Conservation (phyloP, 2,888 invertebrate genomes). For the Agrochola lychnidis region DNA sequence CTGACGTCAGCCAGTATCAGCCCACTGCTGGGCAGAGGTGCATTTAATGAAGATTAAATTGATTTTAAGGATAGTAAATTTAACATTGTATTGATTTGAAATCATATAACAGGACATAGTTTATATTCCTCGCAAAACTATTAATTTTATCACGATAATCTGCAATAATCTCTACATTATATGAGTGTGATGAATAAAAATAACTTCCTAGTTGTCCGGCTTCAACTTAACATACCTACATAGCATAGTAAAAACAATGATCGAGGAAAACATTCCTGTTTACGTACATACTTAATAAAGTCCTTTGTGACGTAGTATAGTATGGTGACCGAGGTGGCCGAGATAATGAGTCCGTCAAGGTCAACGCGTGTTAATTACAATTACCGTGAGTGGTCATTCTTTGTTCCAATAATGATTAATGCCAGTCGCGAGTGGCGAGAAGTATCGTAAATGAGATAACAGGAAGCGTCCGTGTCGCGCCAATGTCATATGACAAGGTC, state of each 20-base stretch:
- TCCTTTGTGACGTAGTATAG: conserved; percentile 84
- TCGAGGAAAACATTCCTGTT: conserved; percentile 85
- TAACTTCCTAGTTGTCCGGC: conserved; percentile 77
- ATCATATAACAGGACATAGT: conserved; percentile 19
- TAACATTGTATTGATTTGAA: conserved; percentile 4
- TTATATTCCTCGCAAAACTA: conserved; percentile 19
- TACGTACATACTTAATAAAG: conserved; percentile 78
- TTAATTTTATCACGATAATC: conserved; percentile 32
- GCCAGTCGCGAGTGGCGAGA: conserved; percentile 85
- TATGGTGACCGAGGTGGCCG: conserved; percentile 80
- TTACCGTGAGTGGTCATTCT: conserved; percentile 90
- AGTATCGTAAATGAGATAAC: conserved; percentile 88
- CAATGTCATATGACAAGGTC: conserved; percentile 88
- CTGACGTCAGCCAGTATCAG: neutral
- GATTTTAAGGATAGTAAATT: conserved; percentile 5
- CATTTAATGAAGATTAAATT: neutral
- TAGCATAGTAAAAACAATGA: conserved; percentile 82
- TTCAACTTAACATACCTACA: conserved; percentile 66
- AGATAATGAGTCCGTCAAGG: conserved; percentile 77
- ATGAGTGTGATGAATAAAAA: conserved; percentile 57
- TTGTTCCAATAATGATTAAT: conserved; percentile 90
- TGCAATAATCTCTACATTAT: conserved; percentile 44
- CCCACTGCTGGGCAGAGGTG: neutral
- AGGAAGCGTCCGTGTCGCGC: conserved; percentile 87
- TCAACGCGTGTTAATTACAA: conserved; percentile 89